Percentiles rank a stretch among this genome's conserved stretches.
phyloP scores from a whole-genome alignment of 1,140 invertebrate genomes.

The Lutraria rhynchaena region DNA sequence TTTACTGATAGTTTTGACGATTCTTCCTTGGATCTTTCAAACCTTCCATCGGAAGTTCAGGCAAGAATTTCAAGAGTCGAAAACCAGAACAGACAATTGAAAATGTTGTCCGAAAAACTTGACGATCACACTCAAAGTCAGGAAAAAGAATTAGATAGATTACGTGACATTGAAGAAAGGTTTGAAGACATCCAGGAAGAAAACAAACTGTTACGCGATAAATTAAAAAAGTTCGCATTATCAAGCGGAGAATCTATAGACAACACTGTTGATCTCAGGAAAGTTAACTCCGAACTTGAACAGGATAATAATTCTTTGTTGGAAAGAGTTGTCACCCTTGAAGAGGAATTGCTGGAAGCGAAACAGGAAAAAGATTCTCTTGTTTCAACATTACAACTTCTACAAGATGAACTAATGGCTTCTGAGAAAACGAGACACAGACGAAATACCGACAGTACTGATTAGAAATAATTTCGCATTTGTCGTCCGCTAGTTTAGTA shows the following conservation, averaged over 20 bases:
- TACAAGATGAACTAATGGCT: slow-evolving; percentile 77
- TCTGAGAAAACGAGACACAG: slow-evolving; percentile 66
- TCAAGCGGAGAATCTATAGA: slow-evolving; percentile 23
- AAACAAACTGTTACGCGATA: slow-evolving; percentile 25
- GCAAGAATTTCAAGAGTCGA: neutral
- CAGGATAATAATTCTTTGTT: slow-evolving; percentile 67
- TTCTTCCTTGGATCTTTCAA: slow-evolving; percentile 1
- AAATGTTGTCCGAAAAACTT: slow-evolving; percentile 37
- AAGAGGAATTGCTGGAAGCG: slow-evolving; percentile 67
- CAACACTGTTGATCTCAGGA: slow-evolving; percentile 9
- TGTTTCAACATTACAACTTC: slow-evolving; percentile 69
- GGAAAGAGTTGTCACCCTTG: slow-evolving; percentile 60
- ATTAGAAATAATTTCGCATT: too few relatives aligned
- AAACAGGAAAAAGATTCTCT: slow-evolving; percentile 73
- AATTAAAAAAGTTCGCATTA: slow-evolving; percentile 30
- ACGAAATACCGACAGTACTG: neutral
- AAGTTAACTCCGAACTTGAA: slow-evolving; percentile 59
- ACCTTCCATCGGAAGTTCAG: slow-evolving; percentile 1
- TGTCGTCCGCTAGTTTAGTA: too few relatives aligned
- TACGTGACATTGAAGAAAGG: neutral
- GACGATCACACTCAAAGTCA: slow-evolving; percentile 46
- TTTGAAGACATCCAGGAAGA: slow-evolving; percentile 31
- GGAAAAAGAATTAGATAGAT: slow-evolving; percentile 24
- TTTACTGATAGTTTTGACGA: neutral
- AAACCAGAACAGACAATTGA: slow-evolving; percentile 46